Percentiles rank a stretch among this genome's conserved stretches.
Evolutionary conservation across 2,797 vertebrate genomes (phyloP).

Genomic region (Sitta carolinensis): DNA sequence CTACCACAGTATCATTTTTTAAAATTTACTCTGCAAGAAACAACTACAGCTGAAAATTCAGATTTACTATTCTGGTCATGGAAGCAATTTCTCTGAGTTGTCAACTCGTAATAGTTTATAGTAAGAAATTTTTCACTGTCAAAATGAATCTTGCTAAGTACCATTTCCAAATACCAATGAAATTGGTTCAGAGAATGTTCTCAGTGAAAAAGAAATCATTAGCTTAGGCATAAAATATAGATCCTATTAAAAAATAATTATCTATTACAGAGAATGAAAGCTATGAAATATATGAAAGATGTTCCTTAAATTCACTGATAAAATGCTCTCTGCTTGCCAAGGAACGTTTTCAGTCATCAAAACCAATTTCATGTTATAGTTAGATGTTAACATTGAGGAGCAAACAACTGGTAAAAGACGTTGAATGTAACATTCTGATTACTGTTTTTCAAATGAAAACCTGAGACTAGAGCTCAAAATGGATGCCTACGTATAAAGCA

Average conservation of each 20-base stretch:
- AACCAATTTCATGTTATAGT: not conserved
- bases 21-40: not conserved
- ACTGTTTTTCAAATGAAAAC: not conserved
- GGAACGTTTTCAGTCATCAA: not conserved
- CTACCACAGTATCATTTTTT: not conserved
- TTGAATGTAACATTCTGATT: not conserved
- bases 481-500: not conserved
- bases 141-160: slow-evolving; percentile 3
- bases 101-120: not conserved
- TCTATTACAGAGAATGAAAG: not conserved
- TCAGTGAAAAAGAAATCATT: not conserved
- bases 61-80: not conserved
- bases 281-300: not conserved
- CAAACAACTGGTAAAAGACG: not conserved
- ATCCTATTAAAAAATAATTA: not conserved
- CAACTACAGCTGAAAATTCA: not conserved
- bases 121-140: not conserved
- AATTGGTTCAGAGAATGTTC: not conserved
- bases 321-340: not conserved
- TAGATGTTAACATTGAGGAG: not conserved
- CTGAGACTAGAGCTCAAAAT: not conserved
- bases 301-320: not conserved
- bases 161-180: not conserved
- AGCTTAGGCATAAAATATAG: not conserved
- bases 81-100: not conserved